Base-by-base conservation (phyloP, 2,113 vertebrate genomes). In the Nyctibius bracteatus region DNA sequence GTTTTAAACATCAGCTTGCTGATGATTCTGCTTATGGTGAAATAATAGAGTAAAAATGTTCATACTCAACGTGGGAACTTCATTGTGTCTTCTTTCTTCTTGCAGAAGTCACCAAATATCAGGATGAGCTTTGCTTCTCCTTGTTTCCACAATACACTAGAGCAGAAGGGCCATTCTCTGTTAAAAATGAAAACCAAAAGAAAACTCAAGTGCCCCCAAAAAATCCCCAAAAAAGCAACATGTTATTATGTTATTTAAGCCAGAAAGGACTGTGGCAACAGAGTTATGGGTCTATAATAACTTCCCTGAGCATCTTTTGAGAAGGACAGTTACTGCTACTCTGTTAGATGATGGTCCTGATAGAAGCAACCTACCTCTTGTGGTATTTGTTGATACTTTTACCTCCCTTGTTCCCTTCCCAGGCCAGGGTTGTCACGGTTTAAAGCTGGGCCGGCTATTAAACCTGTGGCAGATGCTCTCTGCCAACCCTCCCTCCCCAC, bases 141-240 rank as follows among this genome's bases (percentile, higher is more conserved):
- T 6, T 39, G 13, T 67, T 52, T 80, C 52, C 17, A 63, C 24
- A 10, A 5, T 8, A 71, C 4, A 27, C 6, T n/a, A 41, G 18
- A 57, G 46, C n/a, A 66, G 24, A 89, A 78, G 2, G 10, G 33
- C 8, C 17, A 5, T 37, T 67, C 11, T 46, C n/a, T 44, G 14
- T 33, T 54, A 55, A 72, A 58, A 65, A 33, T 3, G 47, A 58
- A 68, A 41, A 31, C 1, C 1, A 21, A 71, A 44, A 57, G 3
- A 47, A 81, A 74, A 8, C 12, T 39, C 22, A 47, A 52, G 8
- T 5, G 6, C 6, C 33, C 10, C 2, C 3, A 31, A 35, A 37
- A 87, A 51, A 0, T 4, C 6, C n/a, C n/a, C n/a, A n/a, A n/a
- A n/a, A n/a, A n/a, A n/a, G n/a, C 37, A 55, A 30, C 1, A 18